phyloP scores from a whole-genome alignment of 2,888 invertebrate species.

The Miltochrista miniata region DNA sequence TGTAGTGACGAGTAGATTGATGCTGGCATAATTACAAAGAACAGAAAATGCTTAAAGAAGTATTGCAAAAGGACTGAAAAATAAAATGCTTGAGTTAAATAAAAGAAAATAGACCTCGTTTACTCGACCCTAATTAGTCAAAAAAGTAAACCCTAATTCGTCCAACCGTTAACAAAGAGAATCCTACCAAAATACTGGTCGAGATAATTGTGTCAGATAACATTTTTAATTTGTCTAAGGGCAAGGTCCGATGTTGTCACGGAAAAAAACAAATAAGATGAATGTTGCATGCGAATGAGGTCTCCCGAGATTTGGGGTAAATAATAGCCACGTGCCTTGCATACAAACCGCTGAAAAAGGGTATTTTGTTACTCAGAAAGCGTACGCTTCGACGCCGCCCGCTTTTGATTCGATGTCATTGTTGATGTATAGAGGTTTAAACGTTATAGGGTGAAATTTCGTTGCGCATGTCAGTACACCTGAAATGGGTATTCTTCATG shows the following conservation, averaged over 20 bases:
- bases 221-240: slow-evolving; percentile 32
- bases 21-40: no score
- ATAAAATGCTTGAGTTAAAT: slow-evolving; percentile 7
- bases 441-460: neutral
- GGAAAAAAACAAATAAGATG: slow-evolving; percentile 47
- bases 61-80: no score
- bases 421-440: slow-evolving; percentile 1
- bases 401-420: slow-evolving; percentile 5
- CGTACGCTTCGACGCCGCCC: no score
- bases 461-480: no score
- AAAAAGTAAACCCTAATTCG: slow-evolving; percentile 16
- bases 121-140: neutral
- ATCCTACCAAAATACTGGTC: slow-evolving; percentile 27
- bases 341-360: slow-evolving; percentile 28
- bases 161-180: slow-evolving; percentile 5
- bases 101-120: neutral
- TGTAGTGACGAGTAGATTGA: no score
- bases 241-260: slow-evolving; percentile 17
- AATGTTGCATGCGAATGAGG: slow-evolving; percentile 51
- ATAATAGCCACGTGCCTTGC: slow-evolving; percentile 34
- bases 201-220: slow-evolving; percentile 32
- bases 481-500: no score
- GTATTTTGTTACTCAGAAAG: slow-evolving; percentile 38
- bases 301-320: slow-evolving; percentile 29
- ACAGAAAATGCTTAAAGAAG: no score